phyloP scores from a whole-genome alignment of 2,797 vertebrate species.

The Brachymystax lenok region DNA sequence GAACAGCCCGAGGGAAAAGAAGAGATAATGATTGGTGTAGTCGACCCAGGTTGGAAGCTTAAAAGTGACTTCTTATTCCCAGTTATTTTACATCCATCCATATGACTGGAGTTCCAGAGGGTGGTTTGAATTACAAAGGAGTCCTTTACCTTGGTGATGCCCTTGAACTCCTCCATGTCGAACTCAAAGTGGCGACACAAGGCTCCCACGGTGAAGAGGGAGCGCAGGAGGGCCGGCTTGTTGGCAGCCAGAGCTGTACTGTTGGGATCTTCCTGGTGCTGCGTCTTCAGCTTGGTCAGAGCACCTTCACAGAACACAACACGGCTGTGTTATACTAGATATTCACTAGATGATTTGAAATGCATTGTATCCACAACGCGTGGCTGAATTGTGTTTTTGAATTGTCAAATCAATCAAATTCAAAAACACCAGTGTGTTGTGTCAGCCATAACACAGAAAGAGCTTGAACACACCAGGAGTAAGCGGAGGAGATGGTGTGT shows the following conservation, averaged over 20 bases:
- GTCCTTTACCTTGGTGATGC: conserved; percentile 84
- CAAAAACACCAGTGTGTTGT: not conserved
- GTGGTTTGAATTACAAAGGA: not conserved
- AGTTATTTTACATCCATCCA: not conserved
- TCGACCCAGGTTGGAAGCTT: not conserved
- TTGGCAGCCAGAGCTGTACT: conserved; percentile 88
- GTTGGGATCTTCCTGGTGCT: conserved; percentile 93
- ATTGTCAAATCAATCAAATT: not conserved
- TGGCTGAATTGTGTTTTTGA: not conserved
- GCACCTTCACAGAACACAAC: conserved; percentile 74
- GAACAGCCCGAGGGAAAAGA: not conserved
- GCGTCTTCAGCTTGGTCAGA: conserved; percentile 92
- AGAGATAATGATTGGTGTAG: not conserved
- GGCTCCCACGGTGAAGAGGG: conserved; percentile 96
- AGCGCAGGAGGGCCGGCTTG: conserved; percentile 93
- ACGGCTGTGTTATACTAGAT: not conserved
- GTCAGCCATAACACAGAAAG: not conserved
- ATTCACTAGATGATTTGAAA: not conserved
- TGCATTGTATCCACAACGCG: not conserved
- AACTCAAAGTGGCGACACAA: conserved; percentile 97
- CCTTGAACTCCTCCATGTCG: conserved; percentile 95
- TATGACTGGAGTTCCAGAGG: not conserved
- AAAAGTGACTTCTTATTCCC: not conserved
- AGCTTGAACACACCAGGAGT: not conserved
- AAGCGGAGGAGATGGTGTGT: not conserved